Evolutionary conservation across 2,888 invertebrate species (phyloP).

Genomic region (Diogma glabrata): DNA sequence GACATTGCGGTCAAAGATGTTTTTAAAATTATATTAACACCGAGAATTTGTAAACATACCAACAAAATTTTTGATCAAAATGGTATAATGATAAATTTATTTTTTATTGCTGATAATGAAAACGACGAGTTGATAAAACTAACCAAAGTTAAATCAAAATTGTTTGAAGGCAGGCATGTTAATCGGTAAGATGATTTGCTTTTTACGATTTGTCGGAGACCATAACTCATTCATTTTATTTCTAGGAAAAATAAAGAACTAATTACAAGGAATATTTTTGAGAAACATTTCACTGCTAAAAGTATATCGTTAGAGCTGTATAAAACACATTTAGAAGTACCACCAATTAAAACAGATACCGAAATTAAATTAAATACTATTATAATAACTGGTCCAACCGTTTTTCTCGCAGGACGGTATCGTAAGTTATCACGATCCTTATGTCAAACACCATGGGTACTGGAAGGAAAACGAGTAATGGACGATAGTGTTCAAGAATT

Average conservation of each 20-base stretch:
- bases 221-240: slow-evolving; percentile 34
- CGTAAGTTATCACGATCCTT: slow-evolving; percentile 71
- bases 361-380: slow-evolving; percentile 24
- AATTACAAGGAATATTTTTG: slow-evolving; percentile 55
- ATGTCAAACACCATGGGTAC: slow-evolving; percentile 90
- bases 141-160: slow-evolving; percentile 31
- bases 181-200: background rate
- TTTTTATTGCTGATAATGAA: slow-evolving; percentile 40
- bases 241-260: slow-evolving; percentile 31
- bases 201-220: background rate
- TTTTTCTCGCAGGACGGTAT: slow-evolving; percentile 48
- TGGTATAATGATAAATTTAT: slow-evolving; percentile 38
- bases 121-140: slow-evolving; percentile 44
- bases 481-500: slow-evolving; percentile 87
- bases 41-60: slow-evolving; percentile 43
- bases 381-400: slow-evolving; percentile 29
- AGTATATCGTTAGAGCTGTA: slow-evolving; percentile 40
- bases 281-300: slow-evolving; percentile 41
- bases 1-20: slow-evolving; percentile 61
- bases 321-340: slow-evolving; percentile 40
- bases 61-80: slow-evolving; percentile 43
- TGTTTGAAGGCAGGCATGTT: slow-evolving; percentile 8
- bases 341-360: slow-evolving; percentile 43
- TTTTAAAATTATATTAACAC: slow-evolving; percentile 62
- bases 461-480: slow-evolving; percentile 66